A percentile compares a stretch with the other conserved stretches of the same genome.
phyloP scores from a whole-genome alignment of 37 sponge, comb jelly and placozoan genomes.

The Spongia lamella region DNA sequence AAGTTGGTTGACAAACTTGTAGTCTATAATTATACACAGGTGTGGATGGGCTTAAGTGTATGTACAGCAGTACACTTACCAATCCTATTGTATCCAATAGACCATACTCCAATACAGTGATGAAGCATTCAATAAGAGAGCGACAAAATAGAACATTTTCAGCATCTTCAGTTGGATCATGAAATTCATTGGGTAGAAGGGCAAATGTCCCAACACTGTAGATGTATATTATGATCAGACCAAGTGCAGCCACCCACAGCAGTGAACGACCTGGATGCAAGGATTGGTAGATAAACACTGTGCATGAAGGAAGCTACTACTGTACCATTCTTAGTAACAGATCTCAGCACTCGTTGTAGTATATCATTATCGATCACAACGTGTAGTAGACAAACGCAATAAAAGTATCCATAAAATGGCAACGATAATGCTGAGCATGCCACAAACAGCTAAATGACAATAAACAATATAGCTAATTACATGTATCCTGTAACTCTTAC shows the following conservation, averaged over 20 bases:
- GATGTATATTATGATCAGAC: conserved; percentile 65
- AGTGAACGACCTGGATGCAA: conserved; percentile 52
- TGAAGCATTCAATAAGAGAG: conserved; percentile 61
- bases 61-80: conserved; percentile 10
- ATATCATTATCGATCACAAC: conserved; percentile 80
- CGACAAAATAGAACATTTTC: conserved; percentile 41
- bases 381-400: conserved; percentile 48
- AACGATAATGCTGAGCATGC: conserved; percentile 41
- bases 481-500: conserved; percentile 3
- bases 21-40: no score
- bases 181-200: conserved; percentile 44
- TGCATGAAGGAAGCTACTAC: not conserved
- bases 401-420: conserved; percentile 63
- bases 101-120: conserved; percentile 53
- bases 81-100: conserved; percentile 56
- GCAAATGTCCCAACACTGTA: conserved; percentile 81
- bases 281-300: not conserved
- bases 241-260: conserved; percentile 74
- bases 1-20: not conserved
- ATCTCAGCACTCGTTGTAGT: conserved; percentile 70
- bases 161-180: conserved; percentile 8
- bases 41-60: no score
- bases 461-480: not conserved
- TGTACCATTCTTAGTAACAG: conserved; percentile 81
- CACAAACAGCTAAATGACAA: conserved; percentile 28